Evolutionary conservation across 2,113 vertebrate species (phyloP).

Genomic region (Alethe castanea): DNA sequence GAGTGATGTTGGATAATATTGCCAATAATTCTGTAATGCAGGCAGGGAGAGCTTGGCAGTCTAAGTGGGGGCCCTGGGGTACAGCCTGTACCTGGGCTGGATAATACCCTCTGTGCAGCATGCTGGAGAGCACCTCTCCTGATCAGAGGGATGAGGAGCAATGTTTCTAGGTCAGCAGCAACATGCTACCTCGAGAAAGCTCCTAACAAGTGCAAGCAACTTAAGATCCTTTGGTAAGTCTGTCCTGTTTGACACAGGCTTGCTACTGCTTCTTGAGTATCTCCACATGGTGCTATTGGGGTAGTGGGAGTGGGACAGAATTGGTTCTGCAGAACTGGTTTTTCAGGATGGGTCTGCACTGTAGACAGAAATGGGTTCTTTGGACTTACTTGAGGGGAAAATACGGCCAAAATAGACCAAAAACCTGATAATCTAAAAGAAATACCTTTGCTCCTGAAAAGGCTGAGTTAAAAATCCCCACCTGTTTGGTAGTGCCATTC

Average conservation of each 20-base stretch:
- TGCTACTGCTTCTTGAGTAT: background rate
- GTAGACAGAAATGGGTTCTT: background rate
- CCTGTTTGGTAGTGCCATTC: background rate
- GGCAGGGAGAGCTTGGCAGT: background rate
- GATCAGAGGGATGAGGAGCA: background rate
- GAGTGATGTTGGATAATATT: background rate
- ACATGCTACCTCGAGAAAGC: background rate
- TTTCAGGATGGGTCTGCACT: background rate
- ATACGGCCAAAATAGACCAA: background rate
- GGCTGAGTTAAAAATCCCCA: background rate
- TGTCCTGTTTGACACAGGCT: background rate
- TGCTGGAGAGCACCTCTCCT: background rate
- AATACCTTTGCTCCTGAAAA: background rate
- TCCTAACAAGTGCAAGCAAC: rapidly evolving
- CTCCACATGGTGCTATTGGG: background rate
- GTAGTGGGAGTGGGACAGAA: background rate
- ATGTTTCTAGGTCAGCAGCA: background rate
- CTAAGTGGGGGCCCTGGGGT: background rate
- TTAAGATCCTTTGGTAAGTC: background rate
- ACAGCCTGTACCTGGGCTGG: background rate
- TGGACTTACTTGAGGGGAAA: background rate
- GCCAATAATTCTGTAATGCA: background rate
- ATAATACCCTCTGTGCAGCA: background rate
- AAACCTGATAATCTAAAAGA: background rate
- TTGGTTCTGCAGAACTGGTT: background rate